Conservation (phyloP, 2,888 invertebrate genomes). For the Seira ritae region DNA sequence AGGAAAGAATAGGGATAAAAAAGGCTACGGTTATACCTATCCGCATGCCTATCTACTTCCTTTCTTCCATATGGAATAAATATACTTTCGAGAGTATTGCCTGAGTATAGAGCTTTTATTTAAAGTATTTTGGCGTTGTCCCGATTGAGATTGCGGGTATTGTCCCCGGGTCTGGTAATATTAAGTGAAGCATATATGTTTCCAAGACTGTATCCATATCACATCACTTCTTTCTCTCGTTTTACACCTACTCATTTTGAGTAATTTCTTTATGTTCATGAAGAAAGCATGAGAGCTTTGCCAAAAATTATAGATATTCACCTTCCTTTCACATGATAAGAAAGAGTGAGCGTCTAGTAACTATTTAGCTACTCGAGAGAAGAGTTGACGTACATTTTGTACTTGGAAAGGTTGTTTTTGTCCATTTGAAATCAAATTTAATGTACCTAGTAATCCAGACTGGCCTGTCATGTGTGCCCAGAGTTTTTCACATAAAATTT, state of each 20-base stretch:
- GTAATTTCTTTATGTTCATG: background rate
- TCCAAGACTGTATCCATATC: no score
- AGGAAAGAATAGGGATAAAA: background rate
- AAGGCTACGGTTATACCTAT: background rate
- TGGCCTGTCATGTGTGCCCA: slow-evolving; percentile 59
- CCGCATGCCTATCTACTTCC: background rate
- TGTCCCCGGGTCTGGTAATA: slow-evolving; percentile 43
- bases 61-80: background rate
- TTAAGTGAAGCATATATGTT: no score
- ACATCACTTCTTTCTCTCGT: background rate
- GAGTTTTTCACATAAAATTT: slow-evolving; percentile 53
- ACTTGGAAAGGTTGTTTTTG: background rate
- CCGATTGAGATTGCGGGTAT: slow-evolving; percentile 60
- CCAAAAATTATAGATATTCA: slow-evolving; percentile 1
- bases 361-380: background rate
- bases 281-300: background rate
- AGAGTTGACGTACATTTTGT: background rate
- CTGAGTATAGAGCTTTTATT: background rate
- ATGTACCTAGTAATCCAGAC: slow-evolving; percentile 58
- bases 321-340: background rate
- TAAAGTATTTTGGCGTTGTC: slow-evolving; percentile 44
- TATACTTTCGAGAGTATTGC: background rate
- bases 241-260: slow-evolving; percentile 19
- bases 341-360: background rate
- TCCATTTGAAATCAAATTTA: slow-evolving; percentile 20